These are phyloP conservation scores for Congeria kusceri DNA, from an alignment of 2,888 invertebrate genomes.

Conservation along the genomic window DNA sequence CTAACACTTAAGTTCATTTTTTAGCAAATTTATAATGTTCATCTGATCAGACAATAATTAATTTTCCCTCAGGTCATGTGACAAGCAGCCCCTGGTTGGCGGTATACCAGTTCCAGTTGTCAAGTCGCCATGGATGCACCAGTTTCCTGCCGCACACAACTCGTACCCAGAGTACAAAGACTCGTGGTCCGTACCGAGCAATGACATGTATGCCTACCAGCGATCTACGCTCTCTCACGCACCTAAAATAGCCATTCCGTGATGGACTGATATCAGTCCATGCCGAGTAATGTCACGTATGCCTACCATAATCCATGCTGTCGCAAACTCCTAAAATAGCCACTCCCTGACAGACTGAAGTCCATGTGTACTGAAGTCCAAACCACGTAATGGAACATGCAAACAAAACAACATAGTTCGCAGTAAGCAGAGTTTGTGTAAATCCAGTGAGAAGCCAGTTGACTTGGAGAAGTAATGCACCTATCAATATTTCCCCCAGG, in stretches of 20 bases:
- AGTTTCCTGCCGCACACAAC: slow-evolving; percentile 67
- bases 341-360: neutral
- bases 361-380: too few relatives aligned
- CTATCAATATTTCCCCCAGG: too few relatives aligned
- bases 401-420: too few relatives aligned
- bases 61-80: slow-evolving; percentile 71
- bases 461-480: too few relatives aligned
- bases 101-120: slow-evolving; percentile 82
- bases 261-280: slow-evolving; percentile 26
- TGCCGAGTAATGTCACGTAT: slow-evolving; percentile 71
- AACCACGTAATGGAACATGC: too few relatives aligned
- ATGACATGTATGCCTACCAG: slow-evolving; percentile 76
- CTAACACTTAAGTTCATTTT: too few relatives aligned
- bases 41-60: too few relatives aligned
- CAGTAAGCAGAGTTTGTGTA: too few relatives aligned
- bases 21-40: too few relatives aligned
- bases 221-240: slow-evolving; percentile 67
- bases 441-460: too few relatives aligned
- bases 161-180: slow-evolving; percentile 73
- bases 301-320: slow-evolving; percentile 69
- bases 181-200: slow-evolving; percentile 64
- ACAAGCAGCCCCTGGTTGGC: slow-evolving; percentile 76
- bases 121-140: slow-evolving; percentile 79
- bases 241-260: slow-evolving; percentile 70
- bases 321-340: slow-evolving; percentile 71